Conservation (phyloP, 2,888 invertebrate genomes). For the Monopis laevigella region DNA sequence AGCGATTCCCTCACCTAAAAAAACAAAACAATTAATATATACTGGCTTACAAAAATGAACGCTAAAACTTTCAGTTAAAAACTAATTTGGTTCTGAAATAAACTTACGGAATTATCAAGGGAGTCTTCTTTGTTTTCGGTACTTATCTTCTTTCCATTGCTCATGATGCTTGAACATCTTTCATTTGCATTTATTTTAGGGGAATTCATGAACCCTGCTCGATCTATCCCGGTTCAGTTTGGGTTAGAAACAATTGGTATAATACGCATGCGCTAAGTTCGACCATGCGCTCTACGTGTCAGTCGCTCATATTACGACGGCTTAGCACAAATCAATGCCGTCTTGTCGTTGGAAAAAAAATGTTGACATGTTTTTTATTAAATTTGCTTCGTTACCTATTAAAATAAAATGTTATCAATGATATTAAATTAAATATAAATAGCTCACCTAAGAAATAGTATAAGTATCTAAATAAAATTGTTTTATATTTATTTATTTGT, state of each 20-base stretch:
- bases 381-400: no score
- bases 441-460: no score
- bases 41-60: neutral
- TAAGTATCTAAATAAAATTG: no score
- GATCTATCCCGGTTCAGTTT: no score
- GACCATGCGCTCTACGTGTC: neutral
- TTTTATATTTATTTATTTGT: no score
- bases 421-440: no score
- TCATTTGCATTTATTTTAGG: constrained; percentile 44
- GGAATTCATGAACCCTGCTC: constrained; percentile 39
- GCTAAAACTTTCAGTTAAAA: neutral
- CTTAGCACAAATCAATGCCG: no score
- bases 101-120: constrained; percentile 54
- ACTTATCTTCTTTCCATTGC: constrained; percentile 39
- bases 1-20: constrained; percentile 46
- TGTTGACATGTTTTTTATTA: no score
- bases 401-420: no score
- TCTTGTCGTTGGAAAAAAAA: no score
- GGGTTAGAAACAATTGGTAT: neutral
- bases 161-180: constrained; percentile 46
- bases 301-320: no score
- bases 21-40: neutral
- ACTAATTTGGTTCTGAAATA: neutral
- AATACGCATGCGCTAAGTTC: constrained; percentile 10
- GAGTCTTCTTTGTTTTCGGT: constrained; percentile 52